These are phyloP conservation scores for Erpetoichthys calabaricus DNA, from an alignment of 2,797 vertebrate genomes.

Conservation along the genomic window DNA sequence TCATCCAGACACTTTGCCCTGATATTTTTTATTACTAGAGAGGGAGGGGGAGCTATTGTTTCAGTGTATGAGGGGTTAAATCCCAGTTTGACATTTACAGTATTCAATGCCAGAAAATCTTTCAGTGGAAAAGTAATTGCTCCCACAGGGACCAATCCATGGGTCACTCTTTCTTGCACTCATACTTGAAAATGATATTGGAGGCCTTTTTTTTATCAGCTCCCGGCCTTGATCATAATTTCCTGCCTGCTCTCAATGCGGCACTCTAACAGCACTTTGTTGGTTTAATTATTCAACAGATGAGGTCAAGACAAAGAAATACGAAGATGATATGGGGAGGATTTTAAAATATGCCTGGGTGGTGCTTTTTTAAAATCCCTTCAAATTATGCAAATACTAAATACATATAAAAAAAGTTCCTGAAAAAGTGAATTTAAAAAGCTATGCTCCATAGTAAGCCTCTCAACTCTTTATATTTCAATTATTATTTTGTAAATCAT, in stretches of 20 bases:
- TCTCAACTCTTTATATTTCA: too few relatives aligned
- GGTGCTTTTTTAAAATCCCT: too few relatives aligned
- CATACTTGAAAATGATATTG: slow-evolving; percentile 41
- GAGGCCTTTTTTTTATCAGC: slow-evolving; percentile 32
- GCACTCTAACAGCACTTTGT: slow-evolving; percentile 21
- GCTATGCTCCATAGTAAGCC: too few relatives aligned
- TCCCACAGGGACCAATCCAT: slow-evolving; percentile 77
- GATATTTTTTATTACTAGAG: too few relatives aligned
- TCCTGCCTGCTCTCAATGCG: slow-evolving; percentile 24
- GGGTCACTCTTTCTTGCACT: slow-evolving; percentile 49
- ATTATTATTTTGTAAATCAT: too few relatives aligned
- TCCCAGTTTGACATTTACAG: slow-evolving; percentile 57
- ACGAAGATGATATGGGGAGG: too few relatives aligned
- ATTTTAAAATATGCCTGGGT: too few relatives aligned
- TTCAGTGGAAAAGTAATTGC: slow-evolving; percentile 68
- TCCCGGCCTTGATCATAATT: slow-evolving; percentile 26
- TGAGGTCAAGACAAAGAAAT: slow-evolving; percentile 16
- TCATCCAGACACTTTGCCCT: too few relatives aligned
- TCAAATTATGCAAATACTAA: too few relatives aligned
- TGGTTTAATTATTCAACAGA: slow-evolving; percentile 27
- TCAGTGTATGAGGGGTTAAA: slow-evolving; percentile 57
- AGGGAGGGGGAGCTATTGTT: slow-evolving; percentile 34
- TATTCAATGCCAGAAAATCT: slow-evolving; percentile 38
- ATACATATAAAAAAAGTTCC: too few relatives aligned
- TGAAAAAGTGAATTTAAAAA: too few relatives aligned